Percentiles rank a stretch among this genome's conserved stretches.
These are phyloP conservation scores for Hipparchia sbordonii DNA, from an alignment of 2,888 invertebrate species.

Conservation along the genomic window DNA sequence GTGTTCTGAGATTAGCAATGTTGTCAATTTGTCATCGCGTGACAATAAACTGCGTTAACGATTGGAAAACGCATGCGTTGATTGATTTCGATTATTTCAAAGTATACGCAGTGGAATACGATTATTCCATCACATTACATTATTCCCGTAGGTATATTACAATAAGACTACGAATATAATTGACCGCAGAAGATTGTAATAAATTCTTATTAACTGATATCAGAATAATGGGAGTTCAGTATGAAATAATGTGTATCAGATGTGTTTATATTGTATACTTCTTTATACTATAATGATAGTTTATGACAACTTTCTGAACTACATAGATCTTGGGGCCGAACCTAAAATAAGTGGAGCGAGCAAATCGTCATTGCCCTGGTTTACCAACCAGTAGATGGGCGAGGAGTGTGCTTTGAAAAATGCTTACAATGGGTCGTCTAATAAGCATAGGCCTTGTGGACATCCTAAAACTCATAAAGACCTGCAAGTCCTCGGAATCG, in stretches of 20 bases:
- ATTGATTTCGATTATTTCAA: conserved; percentile 2
- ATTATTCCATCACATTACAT: background rate
- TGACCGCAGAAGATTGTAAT: too few relatives aligned
- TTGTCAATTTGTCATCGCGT: conserved; percentile 18
- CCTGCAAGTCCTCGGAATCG: background rate
- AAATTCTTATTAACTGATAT: too few relatives aligned
- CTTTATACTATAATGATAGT: too few relatives aligned
- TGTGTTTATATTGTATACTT: background rate
- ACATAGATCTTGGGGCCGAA: background rate
- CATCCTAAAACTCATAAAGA: background rate
- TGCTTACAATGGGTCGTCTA: background rate
- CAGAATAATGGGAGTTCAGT: background rate
- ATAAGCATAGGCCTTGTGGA: background rate
- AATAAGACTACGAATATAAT: too few relatives aligned
- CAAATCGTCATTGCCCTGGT: background rate
- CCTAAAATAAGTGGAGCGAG: background rate
- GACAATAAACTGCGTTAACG: conserved; percentile 11
- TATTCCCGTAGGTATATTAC: too few relatives aligned
- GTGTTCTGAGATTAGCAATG: background rate
- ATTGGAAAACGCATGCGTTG: conserved; percentile 14
- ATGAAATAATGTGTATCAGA: background rate
- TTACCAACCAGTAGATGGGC: background rate
- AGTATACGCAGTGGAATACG: background rate
- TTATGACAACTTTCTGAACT: background rate
- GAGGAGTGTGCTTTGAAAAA: background rate